Evolutionary conservation across 2,888 invertebrate genomes (phyloP), one percentile per base, ranked within the genome.

Genomic region (Agrochola lota): DNA sequence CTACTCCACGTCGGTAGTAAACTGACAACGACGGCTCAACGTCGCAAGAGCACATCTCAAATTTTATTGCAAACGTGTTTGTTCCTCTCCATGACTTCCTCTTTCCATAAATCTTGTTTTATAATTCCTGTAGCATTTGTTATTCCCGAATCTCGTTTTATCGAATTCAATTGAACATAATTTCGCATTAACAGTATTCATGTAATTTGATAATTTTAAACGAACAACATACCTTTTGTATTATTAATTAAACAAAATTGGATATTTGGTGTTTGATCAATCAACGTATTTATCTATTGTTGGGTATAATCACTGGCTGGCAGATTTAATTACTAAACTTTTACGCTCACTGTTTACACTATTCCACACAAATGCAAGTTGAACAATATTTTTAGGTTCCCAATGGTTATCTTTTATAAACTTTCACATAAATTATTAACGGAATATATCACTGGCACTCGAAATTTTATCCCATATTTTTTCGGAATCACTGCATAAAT

Each of bases 401-500:
- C n/a, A 67, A 26, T 67, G 23, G 60, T 72, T 69, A 35, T 73
- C 12, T 59, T 67, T 68, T 69, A 62, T 67, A 67, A 67, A 72
- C 64, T 52, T 74, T 73, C 86, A 83, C 78, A 70, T 75, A 35
- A 52, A 71, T 64, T 74, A 67, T 67, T 17, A 59, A 55, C 12
- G 17, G 15, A 60, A 49, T 49, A 64, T 70, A 62, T 73, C 75
- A 81, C 82, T 64, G 55, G 26, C 62, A 71, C 71, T 83, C n/a
- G 2, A 60, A 77, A 72, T 26, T 46, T 5, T 7, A 71, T 68
- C 66, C 46, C 66, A 78, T 77, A 67, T 57, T 74, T 85, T 76
- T 63, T 52, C n/a, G n/a, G 26, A 71, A 79, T 79, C 76, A 80
- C 77, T 84, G 84, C 81, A 76, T 81, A 90, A 88, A 77, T 77